These are phyloP conservation scores for Periophthalmus modestus DNA, from an alignment of 2,113 vertebrate species.

Conservation along the genomic window DNA sequence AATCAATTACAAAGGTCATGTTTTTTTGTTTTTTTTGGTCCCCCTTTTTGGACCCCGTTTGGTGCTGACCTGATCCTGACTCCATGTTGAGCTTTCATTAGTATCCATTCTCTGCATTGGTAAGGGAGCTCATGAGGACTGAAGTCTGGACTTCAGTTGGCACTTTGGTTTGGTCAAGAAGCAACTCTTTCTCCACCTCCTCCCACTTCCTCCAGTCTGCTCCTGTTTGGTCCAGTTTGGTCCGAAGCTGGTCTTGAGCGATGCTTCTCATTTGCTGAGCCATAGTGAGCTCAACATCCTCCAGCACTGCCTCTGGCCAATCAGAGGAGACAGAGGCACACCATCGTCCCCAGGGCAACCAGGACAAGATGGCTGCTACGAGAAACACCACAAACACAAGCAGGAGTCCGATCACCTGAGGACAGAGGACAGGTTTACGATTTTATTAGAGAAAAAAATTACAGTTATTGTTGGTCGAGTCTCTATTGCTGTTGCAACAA, in stretches of 20 bases:
- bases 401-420: slow-evolving; percentile 7
- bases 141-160: neutral
- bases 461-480: no score
- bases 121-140: slow-evolving; percentile 1
- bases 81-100: neutral
- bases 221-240: neutral
- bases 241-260: neutral
- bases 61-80: neutral
- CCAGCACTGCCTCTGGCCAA: neutral
- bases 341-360: slow-evolving; percentile 5
- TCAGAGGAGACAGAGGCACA: neutral
- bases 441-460: no score
- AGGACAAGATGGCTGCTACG: neutral
- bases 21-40: neutral
- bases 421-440: neutral
- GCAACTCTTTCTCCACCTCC: neutral
- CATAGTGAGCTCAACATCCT: neutral
- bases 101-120: neutral
- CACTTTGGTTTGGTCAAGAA: neutral
- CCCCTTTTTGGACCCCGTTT: no score
- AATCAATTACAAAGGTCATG: no score
- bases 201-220: neutral
- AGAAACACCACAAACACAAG: neutral
- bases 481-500: no score
- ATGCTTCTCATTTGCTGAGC: neutral